phyloP scores from a whole-genome alignment of 2,888 invertebrate species.

The Cylloceria caligata region DNA sequence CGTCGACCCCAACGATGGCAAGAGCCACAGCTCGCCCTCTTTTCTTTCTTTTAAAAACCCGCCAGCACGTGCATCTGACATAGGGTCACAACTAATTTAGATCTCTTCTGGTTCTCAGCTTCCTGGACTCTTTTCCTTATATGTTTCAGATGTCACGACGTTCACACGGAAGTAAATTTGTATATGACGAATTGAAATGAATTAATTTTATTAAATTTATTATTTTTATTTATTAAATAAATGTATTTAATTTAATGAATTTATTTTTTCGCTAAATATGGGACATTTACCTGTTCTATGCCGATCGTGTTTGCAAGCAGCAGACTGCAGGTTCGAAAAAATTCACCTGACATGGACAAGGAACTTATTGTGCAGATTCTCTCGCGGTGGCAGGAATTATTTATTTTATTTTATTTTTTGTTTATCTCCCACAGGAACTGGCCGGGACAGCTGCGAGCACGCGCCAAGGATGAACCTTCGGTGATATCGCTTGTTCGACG shows the following conservation, averaged over 20 bases:
- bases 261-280: not conserved
- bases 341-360: constrained; percentile 82
- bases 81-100: constrained; percentile 74
- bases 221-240: not conserved
- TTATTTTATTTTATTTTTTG: too few species aligned
- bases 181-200: not conserved
- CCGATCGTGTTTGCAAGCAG: constrained; percentile 56
- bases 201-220: not conserved
- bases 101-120: constrained; percentile 54
- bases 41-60: constrained; percentile 64
- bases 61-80: constrained; percentile 75
- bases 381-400: constrained; percentile 11
- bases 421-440: constrained; percentile 76
- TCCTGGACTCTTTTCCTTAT: constrained; percentile 50
- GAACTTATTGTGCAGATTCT: constrained; percentile 76
- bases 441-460: constrained; percentile 80
- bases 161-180: constrained; percentile 36
- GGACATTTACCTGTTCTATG: constrained; percentile 75
- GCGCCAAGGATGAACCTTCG: constrained; percentile 79
- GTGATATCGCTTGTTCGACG: constrained; percentile 75
- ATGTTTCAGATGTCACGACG: constrained; percentile 60
- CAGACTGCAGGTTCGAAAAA: constrained; percentile 75
- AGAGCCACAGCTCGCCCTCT: constrained; percentile 36
- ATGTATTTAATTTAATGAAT: not conserved
- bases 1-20: constrained; percentile 55